These are phyloP conservation scores for Myiozetetes cayanensis DNA, from an alignment of 2,113 vertebrate genomes.

Conservation along the genomic window DNA sequence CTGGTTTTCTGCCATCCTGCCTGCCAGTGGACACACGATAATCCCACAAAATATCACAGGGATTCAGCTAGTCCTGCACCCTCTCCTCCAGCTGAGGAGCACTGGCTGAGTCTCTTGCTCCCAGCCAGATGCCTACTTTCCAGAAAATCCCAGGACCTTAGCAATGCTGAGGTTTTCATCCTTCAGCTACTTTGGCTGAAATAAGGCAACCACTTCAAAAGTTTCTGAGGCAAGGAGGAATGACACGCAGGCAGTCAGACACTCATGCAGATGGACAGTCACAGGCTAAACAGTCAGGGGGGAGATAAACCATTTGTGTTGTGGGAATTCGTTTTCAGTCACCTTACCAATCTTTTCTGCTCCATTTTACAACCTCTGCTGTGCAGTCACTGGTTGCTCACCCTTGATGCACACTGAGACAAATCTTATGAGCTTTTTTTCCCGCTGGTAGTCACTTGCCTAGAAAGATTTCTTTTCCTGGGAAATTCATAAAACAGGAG, in stretches of 20 bases:
- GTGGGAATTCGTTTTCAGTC: background rate
- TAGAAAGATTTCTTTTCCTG: background rate
- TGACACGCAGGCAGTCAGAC: background rate
- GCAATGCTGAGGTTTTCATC: background rate
- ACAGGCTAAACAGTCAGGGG: background rate
- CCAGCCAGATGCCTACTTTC: background rate
- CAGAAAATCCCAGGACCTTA: background rate
- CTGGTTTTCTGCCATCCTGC: background rate
- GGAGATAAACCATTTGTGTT: background rate
- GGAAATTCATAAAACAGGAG: background rate
- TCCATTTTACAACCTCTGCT: background rate
- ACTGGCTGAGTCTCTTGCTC: background rate
- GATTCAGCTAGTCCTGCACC: background rate
- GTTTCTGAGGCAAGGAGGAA: background rate
- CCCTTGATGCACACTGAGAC: background rate
- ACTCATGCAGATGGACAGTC: background rate
- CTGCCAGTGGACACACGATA: background rate
- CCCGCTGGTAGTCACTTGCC: background rate
- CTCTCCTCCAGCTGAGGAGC: background rate
- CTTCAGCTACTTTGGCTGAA: background rate
- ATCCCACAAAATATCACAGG: background rate
- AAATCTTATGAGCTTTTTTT: background rate
- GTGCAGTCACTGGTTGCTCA: background rate
- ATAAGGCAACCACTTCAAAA: constrained; percentile 40
- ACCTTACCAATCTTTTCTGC: background rate